Conservation (phyloP, 2,113 vertebrate genomes). For the Ramphastos sulfuratus region DNA sequence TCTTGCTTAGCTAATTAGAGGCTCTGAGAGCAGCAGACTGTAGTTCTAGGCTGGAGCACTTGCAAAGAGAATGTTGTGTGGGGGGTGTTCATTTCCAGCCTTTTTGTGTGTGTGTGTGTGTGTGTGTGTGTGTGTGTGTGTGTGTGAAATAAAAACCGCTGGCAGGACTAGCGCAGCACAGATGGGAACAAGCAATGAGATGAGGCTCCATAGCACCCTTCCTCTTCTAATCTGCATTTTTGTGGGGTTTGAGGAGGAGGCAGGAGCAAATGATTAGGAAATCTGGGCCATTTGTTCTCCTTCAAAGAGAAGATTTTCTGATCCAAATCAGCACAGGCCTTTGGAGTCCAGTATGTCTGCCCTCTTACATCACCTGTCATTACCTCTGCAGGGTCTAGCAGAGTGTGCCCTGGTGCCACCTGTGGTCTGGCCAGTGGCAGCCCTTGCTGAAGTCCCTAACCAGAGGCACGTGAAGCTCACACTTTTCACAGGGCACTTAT, state of each 20-base stretch:
- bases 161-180: background rate
- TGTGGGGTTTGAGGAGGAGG: background rate
- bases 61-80: background rate
- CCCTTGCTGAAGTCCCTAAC: background rate
- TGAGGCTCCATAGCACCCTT: background rate
- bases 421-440: accelerated
- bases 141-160: background rate
- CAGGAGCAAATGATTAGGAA: background rate
- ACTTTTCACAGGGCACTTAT: accelerated
- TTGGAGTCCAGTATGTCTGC: background rate
- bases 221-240: background rate
- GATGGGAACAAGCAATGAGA: background rate
- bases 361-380: accelerated
- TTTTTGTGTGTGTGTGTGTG: background rate
- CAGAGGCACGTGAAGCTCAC: accelerated
- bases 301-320: background rate
- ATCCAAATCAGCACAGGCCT: background rate
- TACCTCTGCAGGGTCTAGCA: accelerated
- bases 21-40: background rate
- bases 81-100: background rate
- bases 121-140: no score
- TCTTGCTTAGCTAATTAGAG: constrained; percentile 53
- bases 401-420: accelerated
- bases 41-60: background rate
- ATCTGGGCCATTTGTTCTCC: background rate